Percentiles rank a stretch among this genome's conserved stretches.
Conservation (phyloP, 1,140 invertebrate genomes). For the Drosophila sp. region DNA sequence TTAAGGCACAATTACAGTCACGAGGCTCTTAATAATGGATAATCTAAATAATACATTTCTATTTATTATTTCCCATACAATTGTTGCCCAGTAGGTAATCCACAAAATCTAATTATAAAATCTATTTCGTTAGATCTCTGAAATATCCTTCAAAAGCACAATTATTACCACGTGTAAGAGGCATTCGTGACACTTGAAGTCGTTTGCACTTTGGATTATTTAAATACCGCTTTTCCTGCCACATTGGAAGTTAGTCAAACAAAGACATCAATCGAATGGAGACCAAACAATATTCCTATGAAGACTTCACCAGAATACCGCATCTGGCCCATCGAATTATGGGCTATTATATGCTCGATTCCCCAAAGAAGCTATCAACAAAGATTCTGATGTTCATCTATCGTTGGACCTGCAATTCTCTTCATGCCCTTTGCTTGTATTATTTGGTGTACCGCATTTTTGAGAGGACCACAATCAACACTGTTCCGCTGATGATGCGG, state of each 20-base stretch:
- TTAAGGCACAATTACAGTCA: neutral
- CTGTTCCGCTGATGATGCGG: conserved; percentile 29
- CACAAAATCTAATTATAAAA: too few relatives aligned
- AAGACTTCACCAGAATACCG: conserved; percentile 45
- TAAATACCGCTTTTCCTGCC: neutral
- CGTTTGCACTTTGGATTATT: neutral
- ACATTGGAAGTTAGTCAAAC: neutral
- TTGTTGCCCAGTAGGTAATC: too few relatives aligned
- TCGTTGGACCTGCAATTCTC: conserved; percentile 22
- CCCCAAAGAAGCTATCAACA: neutral
- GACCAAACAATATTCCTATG: conserved; percentile 31
- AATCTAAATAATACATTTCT: too few relatives aligned
- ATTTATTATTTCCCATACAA: too few relatives aligned
- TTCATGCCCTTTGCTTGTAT: conserved; percentile 26
- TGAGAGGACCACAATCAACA: conserved; percentile 26
- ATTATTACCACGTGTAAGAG: neutral
- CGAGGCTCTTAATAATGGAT: neutral
- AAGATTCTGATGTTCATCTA: conserved; percentile 23
- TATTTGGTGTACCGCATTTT: conserved; percentile 43
- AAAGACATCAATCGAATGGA: conserved; percentile 23
- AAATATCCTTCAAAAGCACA: neutral
- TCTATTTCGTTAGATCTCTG: too few relatives aligned
- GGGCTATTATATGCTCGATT: conserved; percentile 40
- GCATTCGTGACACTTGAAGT: too few relatives aligned
- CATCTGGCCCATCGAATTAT: conserved; percentile 21